Conservation (phyloP, 2,113 vertebrate genomes). For the Sula dactylatra region DNA sequence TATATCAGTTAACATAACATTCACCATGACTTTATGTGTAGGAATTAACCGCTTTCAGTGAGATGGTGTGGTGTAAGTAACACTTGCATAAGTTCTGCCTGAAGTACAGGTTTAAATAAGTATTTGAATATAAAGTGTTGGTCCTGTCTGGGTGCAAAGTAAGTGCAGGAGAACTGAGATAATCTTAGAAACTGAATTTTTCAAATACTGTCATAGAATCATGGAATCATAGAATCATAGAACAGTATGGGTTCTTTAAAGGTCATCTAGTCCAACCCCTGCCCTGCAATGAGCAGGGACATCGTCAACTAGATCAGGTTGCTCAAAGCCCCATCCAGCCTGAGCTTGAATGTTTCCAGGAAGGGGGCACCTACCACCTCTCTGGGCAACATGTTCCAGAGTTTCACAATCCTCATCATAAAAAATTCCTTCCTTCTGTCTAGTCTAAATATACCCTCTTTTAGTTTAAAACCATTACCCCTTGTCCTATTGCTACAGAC, state of each 20-base stretch:
- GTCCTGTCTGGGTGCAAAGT: background rate
- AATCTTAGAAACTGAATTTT: background rate
- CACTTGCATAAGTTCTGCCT: background rate
- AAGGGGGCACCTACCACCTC: too few species aligned
- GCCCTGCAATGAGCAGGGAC: accelerated
- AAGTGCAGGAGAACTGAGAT: background rate
- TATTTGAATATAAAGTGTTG: background rate
- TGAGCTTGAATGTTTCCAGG: background rate
- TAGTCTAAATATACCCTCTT: background rate
- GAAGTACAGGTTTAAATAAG: background rate
- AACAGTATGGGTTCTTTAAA: background rate
- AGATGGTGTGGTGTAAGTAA: background rate
- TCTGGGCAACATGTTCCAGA: background rate
- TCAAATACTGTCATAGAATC: background rate
- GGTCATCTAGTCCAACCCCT: background rate
- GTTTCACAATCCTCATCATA: background rate
- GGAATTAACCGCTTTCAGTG: background rate
- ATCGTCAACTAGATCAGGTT: background rate
- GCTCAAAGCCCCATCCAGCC: background rate
- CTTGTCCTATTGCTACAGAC: background rate
- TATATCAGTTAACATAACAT: background rate
- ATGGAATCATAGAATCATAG: background rate
- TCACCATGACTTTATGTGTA: background rate
- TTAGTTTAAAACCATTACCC: background rate
- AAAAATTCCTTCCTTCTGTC: background rate